Conservation (phyloP, 2,888 invertebrate genomes). For the Abscondita cerata region DNA sequence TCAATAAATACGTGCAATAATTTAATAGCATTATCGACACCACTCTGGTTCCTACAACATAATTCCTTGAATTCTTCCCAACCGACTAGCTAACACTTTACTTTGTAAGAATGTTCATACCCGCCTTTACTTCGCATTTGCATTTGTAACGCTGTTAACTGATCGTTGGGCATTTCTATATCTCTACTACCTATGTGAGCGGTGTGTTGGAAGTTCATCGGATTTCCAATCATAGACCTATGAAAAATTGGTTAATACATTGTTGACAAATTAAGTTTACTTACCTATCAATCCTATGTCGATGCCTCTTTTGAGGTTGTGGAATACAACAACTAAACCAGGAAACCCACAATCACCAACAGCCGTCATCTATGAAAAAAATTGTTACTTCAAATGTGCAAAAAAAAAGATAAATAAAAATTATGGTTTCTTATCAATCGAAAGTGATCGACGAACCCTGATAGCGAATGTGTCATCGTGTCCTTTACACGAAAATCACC, state of each 20-base stretch:
- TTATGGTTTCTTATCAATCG: not conserved
- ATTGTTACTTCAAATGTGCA: too few species aligned
- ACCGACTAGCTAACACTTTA: conserved; percentile 36
- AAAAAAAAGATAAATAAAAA: not conserved
- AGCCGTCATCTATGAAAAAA: conserved; percentile 58
- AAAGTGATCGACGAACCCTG: not conserved
- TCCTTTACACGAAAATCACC: not conserved
- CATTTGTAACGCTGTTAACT: conserved; percentile 86
- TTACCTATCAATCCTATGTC: conserved; percentile 76
- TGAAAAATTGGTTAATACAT: conserved; percentile 46
- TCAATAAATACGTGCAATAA: conserved; percentile 22
- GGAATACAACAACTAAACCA: conserved; percentile 92
- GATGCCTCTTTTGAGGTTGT: conserved; percentile 75
- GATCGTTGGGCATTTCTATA: conserved; percentile 81
- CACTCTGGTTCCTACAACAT: conserved; percentile 39
- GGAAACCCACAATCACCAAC: conserved; percentile 84
- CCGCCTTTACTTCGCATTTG: conserved; percentile 98
- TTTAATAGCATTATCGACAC: conserved; percentile 39
- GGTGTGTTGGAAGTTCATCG: conserved; percentile 95
- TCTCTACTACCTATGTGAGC: conserved; percentile 91
- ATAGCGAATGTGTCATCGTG: conserved; percentile 7
- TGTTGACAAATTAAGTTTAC: conserved; percentile 9
- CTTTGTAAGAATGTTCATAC: conserved; percentile 69
- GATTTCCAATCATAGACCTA: conserved; percentile 94
- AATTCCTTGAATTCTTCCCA: not conserved